Percentiles rank a stretch among this genome's conserved stretches.
Conservation (phyloP, 2,113 vertebrate species). For the Myotis lucifugus region DNA sequence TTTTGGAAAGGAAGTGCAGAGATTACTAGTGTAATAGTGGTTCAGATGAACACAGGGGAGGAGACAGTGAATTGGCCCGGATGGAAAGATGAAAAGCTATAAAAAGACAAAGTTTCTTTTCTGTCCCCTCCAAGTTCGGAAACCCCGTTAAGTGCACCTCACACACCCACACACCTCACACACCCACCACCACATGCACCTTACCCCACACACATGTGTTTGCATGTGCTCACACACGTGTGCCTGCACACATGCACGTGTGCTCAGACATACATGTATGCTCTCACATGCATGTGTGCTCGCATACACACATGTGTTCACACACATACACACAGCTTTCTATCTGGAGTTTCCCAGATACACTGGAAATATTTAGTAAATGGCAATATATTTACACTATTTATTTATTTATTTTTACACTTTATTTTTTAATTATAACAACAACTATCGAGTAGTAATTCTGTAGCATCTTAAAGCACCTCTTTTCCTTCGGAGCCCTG, state of each 20-base stretch:
- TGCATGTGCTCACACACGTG: background rate
- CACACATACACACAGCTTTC: background rate
- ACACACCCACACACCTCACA: background rate
- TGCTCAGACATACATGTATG: too few species aligned
- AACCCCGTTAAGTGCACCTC: background rate
- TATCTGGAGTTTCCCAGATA: background rate
- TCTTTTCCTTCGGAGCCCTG: background rate
- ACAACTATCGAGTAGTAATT: slow-evolving; percentile 3
- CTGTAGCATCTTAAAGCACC: background rate
- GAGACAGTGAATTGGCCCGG: background rate
- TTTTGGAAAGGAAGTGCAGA: background rate
- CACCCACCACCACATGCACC: background rate
- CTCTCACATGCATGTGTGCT: background rate
- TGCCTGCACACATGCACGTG: too few species aligned
- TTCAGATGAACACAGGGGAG: background rate
- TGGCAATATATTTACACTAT: background rate
- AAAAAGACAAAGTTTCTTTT: background rate
- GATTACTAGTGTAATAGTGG: background rate
- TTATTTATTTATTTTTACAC: too few species aligned
- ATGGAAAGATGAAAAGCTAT: background rate
- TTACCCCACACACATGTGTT: fast-evolving
- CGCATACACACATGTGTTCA: background rate
- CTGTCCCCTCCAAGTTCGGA: background rate
- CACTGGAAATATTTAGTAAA: background rate
- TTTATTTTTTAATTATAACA: slow-evolving; percentile 9